These are phyloP conservation scores for Pterois miles DNA, from an alignment of 2,797 vertebrate species.

Conservation along the genomic window DNA sequence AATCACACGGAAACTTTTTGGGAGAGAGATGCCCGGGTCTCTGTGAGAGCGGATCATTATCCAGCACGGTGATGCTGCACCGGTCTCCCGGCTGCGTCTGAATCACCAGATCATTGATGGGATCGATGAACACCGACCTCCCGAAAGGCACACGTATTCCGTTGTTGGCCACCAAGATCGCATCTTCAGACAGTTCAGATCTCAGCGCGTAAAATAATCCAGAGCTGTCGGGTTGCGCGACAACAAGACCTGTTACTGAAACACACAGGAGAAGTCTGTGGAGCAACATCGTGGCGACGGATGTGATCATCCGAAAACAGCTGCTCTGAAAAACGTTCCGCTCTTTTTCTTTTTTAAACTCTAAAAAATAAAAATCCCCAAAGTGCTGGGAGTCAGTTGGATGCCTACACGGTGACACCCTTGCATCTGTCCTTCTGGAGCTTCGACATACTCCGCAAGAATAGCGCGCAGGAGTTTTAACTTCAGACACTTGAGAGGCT, in stretches of 20 bases:
- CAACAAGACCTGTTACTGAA: slow-evolving; percentile 58
- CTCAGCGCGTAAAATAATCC: slow-evolving; percentile 82
- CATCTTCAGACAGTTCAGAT: slow-evolving; percentile 83
- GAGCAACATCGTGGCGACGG: slow-evolving; percentile 62
- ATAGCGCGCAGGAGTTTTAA: slow-evolving; percentile 81
- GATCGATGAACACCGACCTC: slow-evolving; percentile 91
- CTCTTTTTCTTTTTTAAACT: neutral
- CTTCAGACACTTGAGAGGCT: slow-evolving; percentile 73
- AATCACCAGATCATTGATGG: slow-evolving; percentile 90
- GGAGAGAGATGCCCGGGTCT: slow-evolving; percentile 91
- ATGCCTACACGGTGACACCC: slow-evolving; percentile 30
- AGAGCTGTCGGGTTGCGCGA: slow-evolving; percentile 69
- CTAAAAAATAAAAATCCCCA: slow-evolving; percentile 10
- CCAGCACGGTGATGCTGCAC: slow-evolving; percentile 91
- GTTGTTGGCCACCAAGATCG: slow-evolving; percentile 91
- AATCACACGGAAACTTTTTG: slow-evolving; percentile 93
- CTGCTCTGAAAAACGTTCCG: neutral
- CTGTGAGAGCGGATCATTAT: slow-evolving; percentile 91
- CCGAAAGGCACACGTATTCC: slow-evolving; percentile 93
- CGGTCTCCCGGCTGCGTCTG: slow-evolving; percentile 93
- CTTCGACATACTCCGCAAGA: slow-evolving; percentile 65
- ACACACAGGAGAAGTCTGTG: slow-evolving; percentile 69
- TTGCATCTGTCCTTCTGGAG: slow-evolving; percentile 18
- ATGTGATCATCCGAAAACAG: slow-evolving; percentile 24
- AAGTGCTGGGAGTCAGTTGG: slow-evolving; percentile 45